Percentiles rank a stretch among this genome's conserved stretches.
Evolutionary conservation across 1,140 invertebrate genomes (phyloP).

Genomic region (Eciton burchellii): DNA sequence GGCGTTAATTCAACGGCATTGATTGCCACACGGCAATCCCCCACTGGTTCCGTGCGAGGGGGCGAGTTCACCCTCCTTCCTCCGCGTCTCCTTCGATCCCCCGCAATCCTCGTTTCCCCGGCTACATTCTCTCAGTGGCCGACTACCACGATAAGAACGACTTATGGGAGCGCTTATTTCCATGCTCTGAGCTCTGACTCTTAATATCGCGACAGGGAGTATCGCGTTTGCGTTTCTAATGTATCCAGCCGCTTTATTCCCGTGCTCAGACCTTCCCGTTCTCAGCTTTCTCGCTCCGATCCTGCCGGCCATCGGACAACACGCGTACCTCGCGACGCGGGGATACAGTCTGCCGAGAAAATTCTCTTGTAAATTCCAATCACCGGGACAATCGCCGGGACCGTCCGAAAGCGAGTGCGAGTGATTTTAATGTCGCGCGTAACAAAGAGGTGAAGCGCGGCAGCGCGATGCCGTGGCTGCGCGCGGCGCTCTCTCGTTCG

Average conservation of each 20-base stretch:
- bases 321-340: neutral
- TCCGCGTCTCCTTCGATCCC: slow-evolving; percentile 61
- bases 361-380: neutral
- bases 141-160: slow-evolving; percentile 15
- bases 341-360: neutral
- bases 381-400: neutral
- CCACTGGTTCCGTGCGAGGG: slow-evolving; percentile 54
- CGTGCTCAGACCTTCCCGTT: too few relatives aligned
- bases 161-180: slow-evolving; percentile 66
- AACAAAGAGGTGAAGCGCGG: slow-evolving; percentile 41
- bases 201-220: neutral
- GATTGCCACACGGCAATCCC: slow-evolving; percentile 84
- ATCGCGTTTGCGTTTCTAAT: neutral
- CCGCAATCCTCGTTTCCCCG: slow-evolving; percentile 56
- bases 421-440: slow-evolving; percentile 59
- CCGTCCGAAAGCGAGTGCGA: neutral
- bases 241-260: neutral
- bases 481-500: slow-evolving; percentile 63
- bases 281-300: neutral
- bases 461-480: slow-evolving; percentile 30
- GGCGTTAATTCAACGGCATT: slow-evolving; percentile 86
- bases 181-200: slow-evolving; percentile 37
- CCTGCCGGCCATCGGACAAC: too few relatives aligned
- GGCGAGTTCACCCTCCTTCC: slow-evolving; percentile 31
- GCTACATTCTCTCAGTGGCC: slow-evolving; percentile 62